These are phyloP conservation scores for Ephialtes manifestator DNA, from an alignment of 2,888 invertebrate species.

Conservation along the genomic window DNA sequence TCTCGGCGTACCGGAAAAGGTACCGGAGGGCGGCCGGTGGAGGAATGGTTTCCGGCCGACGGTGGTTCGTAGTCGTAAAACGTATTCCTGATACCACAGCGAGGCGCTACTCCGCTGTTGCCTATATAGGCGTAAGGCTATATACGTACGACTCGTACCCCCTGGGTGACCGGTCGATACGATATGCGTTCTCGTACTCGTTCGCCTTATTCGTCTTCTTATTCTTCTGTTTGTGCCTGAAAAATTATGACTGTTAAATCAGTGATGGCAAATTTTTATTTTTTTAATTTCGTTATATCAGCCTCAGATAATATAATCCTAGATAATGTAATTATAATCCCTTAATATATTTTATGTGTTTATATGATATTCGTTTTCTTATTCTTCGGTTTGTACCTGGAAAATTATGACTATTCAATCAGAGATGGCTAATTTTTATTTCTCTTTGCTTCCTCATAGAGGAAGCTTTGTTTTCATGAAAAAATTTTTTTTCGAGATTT, in stretches of 20 bases:
- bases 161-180: constrained; percentile 33
- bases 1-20: constrained; percentile 80
- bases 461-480: too few species aligned
- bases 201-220: constrained; percentile 9
- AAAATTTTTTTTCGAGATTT: too few species aligned
- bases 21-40: constrained; percentile 79
- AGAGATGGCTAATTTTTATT: too few species aligned
- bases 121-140: constrained; percentile 17
- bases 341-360: too few species aligned
- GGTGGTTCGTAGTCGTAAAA: constrained; percentile 76
- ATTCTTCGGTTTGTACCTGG: too few species aligned
- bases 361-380: too few species aligned
- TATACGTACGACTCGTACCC: constrained; percentile 1
- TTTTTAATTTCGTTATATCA: too few species aligned
- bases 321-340: too few species aligned
- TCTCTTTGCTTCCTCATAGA: too few species aligned
- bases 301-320: too few species aligned
- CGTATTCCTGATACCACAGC: constrained; percentile 68
- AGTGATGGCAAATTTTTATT: too few species aligned
- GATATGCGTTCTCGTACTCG: constrained; percentile 29
- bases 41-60: constrained; percentile 83
- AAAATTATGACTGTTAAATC: not conserved
- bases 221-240: constrained; percentile 1
- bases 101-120: constrained; percentile 29
- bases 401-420: too few species aligned